Conservation (phyloP, 2,888 invertebrate genomes). For the Minunthozetes semirufus region DNA sequence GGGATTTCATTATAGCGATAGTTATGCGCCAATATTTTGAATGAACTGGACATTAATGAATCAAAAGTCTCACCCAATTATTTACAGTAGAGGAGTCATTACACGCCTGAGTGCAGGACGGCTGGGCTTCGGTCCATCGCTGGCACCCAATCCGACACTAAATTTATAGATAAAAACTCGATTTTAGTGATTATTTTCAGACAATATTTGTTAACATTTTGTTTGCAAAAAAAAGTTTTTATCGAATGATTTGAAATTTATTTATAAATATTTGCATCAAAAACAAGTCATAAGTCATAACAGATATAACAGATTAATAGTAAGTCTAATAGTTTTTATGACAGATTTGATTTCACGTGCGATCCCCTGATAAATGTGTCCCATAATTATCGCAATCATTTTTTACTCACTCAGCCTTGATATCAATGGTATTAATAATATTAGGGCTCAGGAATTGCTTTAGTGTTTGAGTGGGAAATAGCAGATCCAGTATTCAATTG, state of each 20-base stretch:
- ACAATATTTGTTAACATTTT: neutral
- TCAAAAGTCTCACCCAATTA: conserved; percentile 15
- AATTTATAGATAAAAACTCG: conserved; percentile 43
- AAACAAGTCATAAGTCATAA: conserved; percentile 1
- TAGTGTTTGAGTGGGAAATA: no score
- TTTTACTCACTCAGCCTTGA: neutral
- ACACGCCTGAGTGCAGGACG: conserved; percentile 62
- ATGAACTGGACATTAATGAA: neutral
- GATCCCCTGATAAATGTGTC: conserved; percentile 2
- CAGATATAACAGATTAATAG: neutral
- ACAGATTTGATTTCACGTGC: conserved; percentile 21
- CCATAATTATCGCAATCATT: neutral
- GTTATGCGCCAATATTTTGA: no score
- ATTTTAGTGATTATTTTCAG: neutral
- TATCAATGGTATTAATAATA: no score
- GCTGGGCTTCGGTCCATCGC: conserved; percentile 67
- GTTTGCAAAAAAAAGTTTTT: neutral
- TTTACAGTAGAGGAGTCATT: conserved; percentile 20
- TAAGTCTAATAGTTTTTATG: conserved; percentile 3
- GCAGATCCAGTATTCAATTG: no score
- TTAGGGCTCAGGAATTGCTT: no score
- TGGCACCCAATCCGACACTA: conserved; percentile 73
- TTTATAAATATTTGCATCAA: conserved; percentile 6
- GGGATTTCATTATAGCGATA: no score
- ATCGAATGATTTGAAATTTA: neutral